Evolutionary conservation across 2,113 vertebrate species (phyloP).

Genomic region (Lophochroa leadbeateri): DNA sequence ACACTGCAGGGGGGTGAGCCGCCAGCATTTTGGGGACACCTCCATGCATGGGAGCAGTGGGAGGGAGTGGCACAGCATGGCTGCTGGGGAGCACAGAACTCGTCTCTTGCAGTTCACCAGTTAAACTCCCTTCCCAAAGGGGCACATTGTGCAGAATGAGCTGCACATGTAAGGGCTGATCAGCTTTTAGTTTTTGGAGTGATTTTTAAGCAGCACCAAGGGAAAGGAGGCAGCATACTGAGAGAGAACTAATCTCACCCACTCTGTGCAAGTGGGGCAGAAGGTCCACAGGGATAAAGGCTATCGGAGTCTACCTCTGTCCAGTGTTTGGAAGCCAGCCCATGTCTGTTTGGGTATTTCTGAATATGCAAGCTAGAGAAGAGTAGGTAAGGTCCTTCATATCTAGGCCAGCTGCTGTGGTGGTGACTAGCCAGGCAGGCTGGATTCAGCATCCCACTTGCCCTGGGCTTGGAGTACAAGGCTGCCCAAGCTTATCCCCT

Average conservation of each 20-base stretch:
- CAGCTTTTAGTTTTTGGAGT: not conserved
- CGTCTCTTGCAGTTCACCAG: not conserved
- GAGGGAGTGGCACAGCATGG: not conserved
- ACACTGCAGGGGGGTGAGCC: rapidly evolving
- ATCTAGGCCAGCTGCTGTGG: rapidly evolving
- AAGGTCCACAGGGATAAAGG: not conserved
- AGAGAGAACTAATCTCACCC: not conserved
- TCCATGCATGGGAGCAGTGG: not conserved
- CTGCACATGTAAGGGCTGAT: not conserved
- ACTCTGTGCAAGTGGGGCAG: not conserved
- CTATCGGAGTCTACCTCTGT: not conserved
- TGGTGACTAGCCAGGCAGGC: not conserved
- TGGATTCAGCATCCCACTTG: rapidly evolving
- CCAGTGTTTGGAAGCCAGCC: not conserved
- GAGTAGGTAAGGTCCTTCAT: not conserved
- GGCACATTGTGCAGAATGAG: not conserved
- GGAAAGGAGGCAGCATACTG: not conserved
- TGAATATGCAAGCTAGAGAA: not conserved
- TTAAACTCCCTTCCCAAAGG: not conserved
- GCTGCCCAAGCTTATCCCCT: not conserved
- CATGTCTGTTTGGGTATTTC: not conserved
- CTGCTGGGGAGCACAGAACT: not conserved
- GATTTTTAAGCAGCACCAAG: not conserved
- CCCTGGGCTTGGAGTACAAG: not conserved
- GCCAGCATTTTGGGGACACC: not conserved